phyloP scores from a whole-genome alignment of 2,797 vertebrate species.

The Lycodopsis pacificus region DNA sequence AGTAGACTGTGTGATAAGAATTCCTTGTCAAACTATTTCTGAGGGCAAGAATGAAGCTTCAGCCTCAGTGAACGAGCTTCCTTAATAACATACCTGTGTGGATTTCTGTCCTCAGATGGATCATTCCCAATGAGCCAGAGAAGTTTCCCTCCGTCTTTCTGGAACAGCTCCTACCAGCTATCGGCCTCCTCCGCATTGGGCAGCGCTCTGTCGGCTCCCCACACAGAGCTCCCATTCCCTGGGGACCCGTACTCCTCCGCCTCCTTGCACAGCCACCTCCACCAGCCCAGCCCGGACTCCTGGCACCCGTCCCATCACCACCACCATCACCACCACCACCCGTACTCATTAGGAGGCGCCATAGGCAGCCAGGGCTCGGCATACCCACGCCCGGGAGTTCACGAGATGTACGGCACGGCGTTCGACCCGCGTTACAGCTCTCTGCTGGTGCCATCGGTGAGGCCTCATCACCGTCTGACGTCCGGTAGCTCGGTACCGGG shows the following conservation, averaged over 20 bases:
- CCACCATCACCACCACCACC: conserved; percentile 90
- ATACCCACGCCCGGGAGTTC: conserved; percentile 89
- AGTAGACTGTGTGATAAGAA: background rate
- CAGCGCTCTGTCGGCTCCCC: conserved; percentile 86
- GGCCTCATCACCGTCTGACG: conserved; percentile 91
- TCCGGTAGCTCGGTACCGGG: conserved; percentile 84
- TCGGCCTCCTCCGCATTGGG: conserved; percentile 86
- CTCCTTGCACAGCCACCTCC: conserved; percentile 93
- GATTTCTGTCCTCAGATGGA: conserved; percentile 78
- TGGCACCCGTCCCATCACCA: conserved; percentile 96
- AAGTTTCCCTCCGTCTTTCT: conserved; percentile 97
- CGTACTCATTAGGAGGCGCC: conserved; percentile 88
- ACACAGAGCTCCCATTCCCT: conserved; percentile 92
- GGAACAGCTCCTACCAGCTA: conserved; percentile 97
- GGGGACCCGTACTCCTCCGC: conserved; percentile 90
- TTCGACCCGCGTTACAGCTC: conserved; percentile 95
- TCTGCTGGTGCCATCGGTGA: conserved; percentile 92
- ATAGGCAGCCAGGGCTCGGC: conserved; percentile 88
- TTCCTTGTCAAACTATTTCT: background rate
- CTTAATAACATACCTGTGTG: background rate
- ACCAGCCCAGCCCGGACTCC: conserved; percentile 91
- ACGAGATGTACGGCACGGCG: conserved; percentile 93
- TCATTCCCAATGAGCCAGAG: conserved; percentile 97
- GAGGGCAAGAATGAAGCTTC: background rate
- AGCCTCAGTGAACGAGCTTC: background rate